Conservation (phyloP, 1,140 invertebrate species). For the Telenomus remus region DNA sequence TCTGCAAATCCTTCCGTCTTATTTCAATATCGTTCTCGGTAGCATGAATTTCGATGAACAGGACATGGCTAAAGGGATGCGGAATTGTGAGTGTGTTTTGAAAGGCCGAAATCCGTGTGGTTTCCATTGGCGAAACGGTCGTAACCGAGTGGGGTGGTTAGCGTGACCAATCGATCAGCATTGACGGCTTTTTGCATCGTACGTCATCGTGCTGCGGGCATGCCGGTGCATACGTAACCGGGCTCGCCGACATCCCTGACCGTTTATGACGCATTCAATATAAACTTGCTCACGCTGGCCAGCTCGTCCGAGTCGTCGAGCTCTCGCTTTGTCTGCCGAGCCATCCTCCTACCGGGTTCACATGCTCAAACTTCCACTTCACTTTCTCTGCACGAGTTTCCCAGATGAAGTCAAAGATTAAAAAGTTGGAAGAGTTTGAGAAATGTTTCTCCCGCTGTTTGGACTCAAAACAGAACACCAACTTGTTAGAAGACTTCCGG, state of each 20-base stretch:
- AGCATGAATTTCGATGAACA: no score
- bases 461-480: not conserved
- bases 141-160: slow-evolving; percentile 61
- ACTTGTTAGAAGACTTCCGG: not conserved
- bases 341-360: slow-evolving; percentile 26
- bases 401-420: slow-evolving; percentile 5
- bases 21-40: no score
- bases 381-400: slow-evolving; percentile 42
- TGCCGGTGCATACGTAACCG: slow-evolving; percentile 70
- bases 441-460: slow-evolving; percentile 2
- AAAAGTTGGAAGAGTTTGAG: not conserved
- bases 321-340: slow-evolving; percentile 35
- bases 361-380: slow-evolving; percentile 25
- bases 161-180: slow-evolving; percentile 74
- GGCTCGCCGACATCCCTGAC: slow-evolving; percentile 63
- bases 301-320: slow-evolving; percentile 60
- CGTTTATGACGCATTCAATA: slow-evolving; percentile 66
- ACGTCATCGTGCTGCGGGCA: slow-evolving; percentile 70
- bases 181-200: slow-evolving; percentile 74
- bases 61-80: not conserved
- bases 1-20: no score
- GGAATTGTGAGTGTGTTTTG: not conserved
- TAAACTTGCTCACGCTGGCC: slow-evolving; percentile 61
- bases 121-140: slow-evolving; percentile 38
- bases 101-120: slow-evolving; percentile 28